Evolutionary conservation across 2,888 invertebrate species (phyloP), one percentile per base, ranked within the genome.

Genomic region (Phragmatobia fuliginosa): DNA sequence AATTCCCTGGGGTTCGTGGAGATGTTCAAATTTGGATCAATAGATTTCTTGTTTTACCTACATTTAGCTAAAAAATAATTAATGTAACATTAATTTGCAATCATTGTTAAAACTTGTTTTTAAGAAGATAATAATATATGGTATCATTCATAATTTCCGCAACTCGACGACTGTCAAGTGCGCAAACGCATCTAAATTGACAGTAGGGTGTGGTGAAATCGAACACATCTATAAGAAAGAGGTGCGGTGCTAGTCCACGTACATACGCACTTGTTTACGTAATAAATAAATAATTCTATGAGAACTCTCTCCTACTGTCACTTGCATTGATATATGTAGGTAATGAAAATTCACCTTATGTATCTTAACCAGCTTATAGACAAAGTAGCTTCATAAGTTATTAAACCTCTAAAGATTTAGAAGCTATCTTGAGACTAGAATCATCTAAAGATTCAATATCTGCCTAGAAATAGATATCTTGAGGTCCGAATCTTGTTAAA

Each of bases 221-320:
- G 68, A 67, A 52, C 70, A 52, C 25, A 56, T 59, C 45, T 63
- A 28, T 45, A 68, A 58, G 74, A 70, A 69, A 70, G 45, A 76
- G 71, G 71, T 65, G 70, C 49, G 67, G 56, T 60, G 56, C 41
- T 31, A 61, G 63, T 49, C 16, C 8, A 28, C 18, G 21, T 31
- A 63, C 49, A 61, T n/a, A 33, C 52, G 14, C n/a, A n/a, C n/a
- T n/a, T 63, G 66, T 80, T 80, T 76, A 71, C 76, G 61, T 56
- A 66, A 67, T 71, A 66, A 66, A 67, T 71, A 66, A 70, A 38
- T 70, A 66, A 77, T 63, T 66, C 63, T 71, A 68, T 73, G 71
- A 72, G 71, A 79, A 74, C 45, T 62, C 49, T 62, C n/a, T n/a
- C 21, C 32, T n/a, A 4, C 32, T 49, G 14, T 49, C 32, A 25